Base-by-base conservation (phyloP, 2,113 vertebrate genomes). In the Aythya baeri region DNA sequence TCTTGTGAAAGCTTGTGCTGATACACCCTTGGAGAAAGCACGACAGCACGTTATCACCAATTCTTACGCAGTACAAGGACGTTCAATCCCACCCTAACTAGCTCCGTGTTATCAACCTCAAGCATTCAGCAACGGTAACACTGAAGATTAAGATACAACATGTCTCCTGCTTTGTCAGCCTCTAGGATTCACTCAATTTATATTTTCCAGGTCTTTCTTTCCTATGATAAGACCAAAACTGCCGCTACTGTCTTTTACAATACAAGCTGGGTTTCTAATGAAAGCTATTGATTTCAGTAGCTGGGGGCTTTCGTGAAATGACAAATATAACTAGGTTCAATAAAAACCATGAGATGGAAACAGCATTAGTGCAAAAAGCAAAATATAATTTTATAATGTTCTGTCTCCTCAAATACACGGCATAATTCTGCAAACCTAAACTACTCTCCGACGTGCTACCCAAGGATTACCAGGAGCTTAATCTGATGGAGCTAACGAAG, bases 171-270 rank as follows among this genome's bases (percentile, higher is more conserved):
- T 17, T n/a, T 23, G 25, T 27, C 65, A 38, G 57, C 66, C 38
- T 10, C 58, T 11, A 21, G n/a, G 17, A 32, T 6, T 46, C 13
- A 62, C 5, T 6, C 11, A 1, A 20, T 38, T 4, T 7, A 2
- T 5, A 9, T 55, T 15, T 52, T 27, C 66, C n/a, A 29, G 49
- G 20, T n/a, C 20, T 38, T 32, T 27, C 22, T 3, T 11, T n/a
- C 8, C 22, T 27, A 5, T 0, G 10, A 7, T 25, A 31, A 36
- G 36, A 31, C 26, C 21, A 26, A 36, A 41, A 8, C 2, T 2
- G 25, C 34, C 20, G 34, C 52, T 21, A 1, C 17, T 12, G 1
- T 17, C 46, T 52, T 21, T 11, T 2, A 17, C 41, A 27, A 61
- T 2, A 22, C 8, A n/a, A 76, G 62, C 29, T 6, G 34, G 52